phyloP scores from a whole-genome alignment of 2,113 vertebrate genomes.

The Ahaetulla prasina region DNA sequence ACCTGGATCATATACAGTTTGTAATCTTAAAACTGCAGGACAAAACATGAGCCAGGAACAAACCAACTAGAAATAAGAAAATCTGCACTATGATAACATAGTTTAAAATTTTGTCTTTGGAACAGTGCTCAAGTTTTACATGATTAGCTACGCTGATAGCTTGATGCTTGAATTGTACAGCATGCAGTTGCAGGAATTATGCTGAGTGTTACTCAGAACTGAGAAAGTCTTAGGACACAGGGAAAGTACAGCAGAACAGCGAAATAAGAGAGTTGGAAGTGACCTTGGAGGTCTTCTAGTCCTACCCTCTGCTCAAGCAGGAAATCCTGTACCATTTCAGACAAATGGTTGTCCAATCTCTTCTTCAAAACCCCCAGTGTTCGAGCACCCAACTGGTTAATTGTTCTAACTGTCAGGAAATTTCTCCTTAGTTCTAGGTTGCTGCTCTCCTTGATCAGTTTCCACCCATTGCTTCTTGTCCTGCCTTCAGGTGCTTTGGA shows the following conservation, averaged over 20 bases:
- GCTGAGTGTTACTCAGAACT: neutral
- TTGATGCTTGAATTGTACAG: neutral
- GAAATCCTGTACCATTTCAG: neutral
- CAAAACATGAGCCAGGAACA: neutral
- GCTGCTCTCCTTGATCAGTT: neutral
- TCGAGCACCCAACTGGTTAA: neutral
- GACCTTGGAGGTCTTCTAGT: neutral
- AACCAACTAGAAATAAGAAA: neutral
- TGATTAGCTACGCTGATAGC: neutral
- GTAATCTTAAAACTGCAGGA: neutral
- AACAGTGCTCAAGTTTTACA: neutral
- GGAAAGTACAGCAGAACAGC: neutral
- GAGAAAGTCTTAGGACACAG: neutral
- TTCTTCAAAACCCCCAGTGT: neutral
- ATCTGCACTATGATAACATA: neutral
- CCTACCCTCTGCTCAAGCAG: neutral
- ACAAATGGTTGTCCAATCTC: neutral
- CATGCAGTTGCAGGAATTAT: constrained; percentile 26
- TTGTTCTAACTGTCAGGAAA: neutral
- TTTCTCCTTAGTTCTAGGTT: neutral
- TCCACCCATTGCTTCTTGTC: neutral
- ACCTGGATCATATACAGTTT: neutral
- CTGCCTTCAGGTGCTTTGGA: neutral
- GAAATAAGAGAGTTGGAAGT: neutral
- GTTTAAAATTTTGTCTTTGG: neutral